Base-by-base conservation (phyloP, 2,888 invertebrate species). In the Crematogaster levior region DNA sequence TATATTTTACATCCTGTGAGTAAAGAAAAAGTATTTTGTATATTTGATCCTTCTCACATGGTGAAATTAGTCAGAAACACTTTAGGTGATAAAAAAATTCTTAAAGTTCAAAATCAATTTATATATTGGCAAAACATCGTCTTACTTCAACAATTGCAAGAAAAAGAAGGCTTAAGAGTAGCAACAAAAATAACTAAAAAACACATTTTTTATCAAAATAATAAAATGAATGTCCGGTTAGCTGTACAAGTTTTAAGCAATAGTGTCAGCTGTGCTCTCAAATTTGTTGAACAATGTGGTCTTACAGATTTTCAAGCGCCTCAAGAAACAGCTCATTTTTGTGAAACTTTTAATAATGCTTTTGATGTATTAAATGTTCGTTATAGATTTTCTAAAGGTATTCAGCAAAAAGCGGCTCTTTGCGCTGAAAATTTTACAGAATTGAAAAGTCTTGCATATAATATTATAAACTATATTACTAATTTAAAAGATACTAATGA, bases 121-220 rank as follows among this genome's bases (percentile, higher is more conserved):
- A 34, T 34, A 34, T 4, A 34, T 34, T 61, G 61, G 61, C 15
- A 61, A 34, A 37, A 61, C 12, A 61, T 61, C 7, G 61, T 61
- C 1, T 18, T 27, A 7, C 40, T 61, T 21, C 61, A 61, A 61
- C 6, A 61, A 61, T 37, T 61, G 37, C 34, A 61, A 37, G 61
- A 61, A 51, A 12, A 51, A 21, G 43, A 70, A 68, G 70, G 68
- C 7, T 70, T 70, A 61, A 51, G 40, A 60, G 80, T 60, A 53
- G 70, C 58, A 9, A 80, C 70, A 18, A 70, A n/a, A n/a, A n/a
- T n/a, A n/a, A n/a, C n/a, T n/a, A n/a, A n/a, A n/a, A n/a, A n/a
- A n/a, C n/a, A n/a, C n/a, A n/a, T n/a, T n/a, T n/a, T n/a, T n/a
- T n/a, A n/a, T n/a, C n/a, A n/a, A n/a, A n/a, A n/a, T n/a, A n/a